Evolutionary conservation across 2,797 vertebrate species (phyloP).

Genomic region (Rhinophrynus dorsalis): DNA sequence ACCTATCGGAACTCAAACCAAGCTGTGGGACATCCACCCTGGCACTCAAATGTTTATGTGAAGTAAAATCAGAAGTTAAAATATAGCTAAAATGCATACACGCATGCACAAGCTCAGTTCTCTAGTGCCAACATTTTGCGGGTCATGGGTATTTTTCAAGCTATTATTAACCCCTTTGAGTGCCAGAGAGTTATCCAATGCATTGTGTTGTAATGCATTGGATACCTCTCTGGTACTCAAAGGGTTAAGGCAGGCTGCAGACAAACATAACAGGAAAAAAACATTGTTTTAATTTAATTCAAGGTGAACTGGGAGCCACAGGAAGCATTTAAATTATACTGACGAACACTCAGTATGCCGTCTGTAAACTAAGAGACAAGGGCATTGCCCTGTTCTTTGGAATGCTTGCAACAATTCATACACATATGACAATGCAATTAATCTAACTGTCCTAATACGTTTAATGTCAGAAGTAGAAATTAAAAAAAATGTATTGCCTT

Average conservation of each 20-base stretch:
- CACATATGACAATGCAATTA: neutral
- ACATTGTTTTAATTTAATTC: constrained; percentile 1
- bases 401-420: neutral
- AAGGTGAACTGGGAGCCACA: neutral
- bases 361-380: neutral
- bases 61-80: no score
- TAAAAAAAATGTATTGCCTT: constrained; percentile 58
- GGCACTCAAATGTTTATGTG: no score
- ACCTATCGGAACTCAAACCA: no score
- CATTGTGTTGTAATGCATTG: no score
- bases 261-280: neutral
- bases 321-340: neutral
- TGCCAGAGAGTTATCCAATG: no score
- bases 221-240: no score
- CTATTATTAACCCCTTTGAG: no score
- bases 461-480: constrained; percentile 43
- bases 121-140: no score
- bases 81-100: no score
- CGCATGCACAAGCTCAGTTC: no score
- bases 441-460: neutral
- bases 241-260: no score
- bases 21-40: no score
- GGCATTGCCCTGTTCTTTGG: neutral
- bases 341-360: neutral
- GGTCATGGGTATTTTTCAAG: neutral